These are phyloP conservation scores for Halocynthia roretzi DNA, from an alignment of 23 tunicate genomes.

Conservation along the genomic window DNA sequence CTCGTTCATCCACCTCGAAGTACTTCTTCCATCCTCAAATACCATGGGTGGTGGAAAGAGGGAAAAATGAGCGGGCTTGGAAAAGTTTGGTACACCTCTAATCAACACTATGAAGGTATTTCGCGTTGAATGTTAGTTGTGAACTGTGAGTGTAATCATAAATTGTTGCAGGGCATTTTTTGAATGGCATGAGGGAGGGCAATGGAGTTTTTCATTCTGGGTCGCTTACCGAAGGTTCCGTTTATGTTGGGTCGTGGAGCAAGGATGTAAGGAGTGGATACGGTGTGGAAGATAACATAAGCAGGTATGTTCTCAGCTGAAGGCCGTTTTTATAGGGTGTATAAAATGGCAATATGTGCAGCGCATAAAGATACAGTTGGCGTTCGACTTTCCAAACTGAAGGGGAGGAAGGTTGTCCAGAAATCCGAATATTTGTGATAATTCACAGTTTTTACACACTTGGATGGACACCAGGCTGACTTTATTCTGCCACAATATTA, in stretches of 20 bases:
- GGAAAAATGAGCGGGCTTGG: constrained; percentile 21
- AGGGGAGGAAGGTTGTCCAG: too few relatives aligned
- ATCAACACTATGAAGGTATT: constrained; percentile 19
- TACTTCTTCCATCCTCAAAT: neutral
- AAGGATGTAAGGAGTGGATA: constrained; percentile 14
- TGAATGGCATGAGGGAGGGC: constrained; percentile 7
- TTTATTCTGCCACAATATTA: too few relatives aligned
- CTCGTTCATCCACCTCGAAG: neutral
- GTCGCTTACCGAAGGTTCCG: constrained; percentile 22
- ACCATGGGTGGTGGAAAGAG: constrained; percentile 27
- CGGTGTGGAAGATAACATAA: constrained; percentile 24
- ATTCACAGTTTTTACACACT: too few relatives aligned
- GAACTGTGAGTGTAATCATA: neutral
- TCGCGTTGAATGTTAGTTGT: neutral
- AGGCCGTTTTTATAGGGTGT: too few relatives aligned
- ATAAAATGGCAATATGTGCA: too few relatives aligned
- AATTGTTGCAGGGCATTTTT: neutral
- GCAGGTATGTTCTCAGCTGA: neutral
- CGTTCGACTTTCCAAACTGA: too few relatives aligned
- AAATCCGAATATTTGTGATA: too few relatives aligned
- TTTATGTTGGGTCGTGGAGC: constrained; percentile 21
- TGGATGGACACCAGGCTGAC: too few relatives aligned
- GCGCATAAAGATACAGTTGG: too few relatives aligned
- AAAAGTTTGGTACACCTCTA: constrained; percentile 12
- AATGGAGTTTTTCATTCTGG: constrained; percentile 23